Evolutionary conservation across 2,113 vertebrate genomes (phyloP).

Genomic region (Raja brachyura): DNA sequence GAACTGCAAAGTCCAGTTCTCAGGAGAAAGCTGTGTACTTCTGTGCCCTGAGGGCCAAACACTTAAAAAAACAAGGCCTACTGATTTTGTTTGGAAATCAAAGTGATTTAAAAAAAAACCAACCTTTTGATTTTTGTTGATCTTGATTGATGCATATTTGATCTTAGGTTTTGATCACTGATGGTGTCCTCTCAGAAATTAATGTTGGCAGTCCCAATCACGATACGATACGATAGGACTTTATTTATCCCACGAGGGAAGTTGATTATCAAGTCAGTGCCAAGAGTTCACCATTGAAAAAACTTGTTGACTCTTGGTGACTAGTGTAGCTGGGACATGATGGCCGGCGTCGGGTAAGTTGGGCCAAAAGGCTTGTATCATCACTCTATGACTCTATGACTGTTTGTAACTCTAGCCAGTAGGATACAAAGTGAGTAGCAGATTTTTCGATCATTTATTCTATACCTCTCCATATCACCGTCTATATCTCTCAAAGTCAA

Average conservation of each 20-base stretch:
- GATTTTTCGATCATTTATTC: too few species aligned
- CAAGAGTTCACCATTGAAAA: neutral
- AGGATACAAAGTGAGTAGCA: too few species aligned
- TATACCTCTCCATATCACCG: too few species aligned
- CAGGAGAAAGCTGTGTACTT: neutral
- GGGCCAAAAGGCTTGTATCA: too few species aligned
- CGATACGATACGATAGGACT: too few species aligned
- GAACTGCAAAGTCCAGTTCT: constrained; percentile 16
- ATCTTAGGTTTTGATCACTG: too few species aligned
- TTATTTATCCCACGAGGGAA: too few species aligned
- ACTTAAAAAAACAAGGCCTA: neutral
- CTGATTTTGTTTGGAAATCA: constrained; percentile 14
- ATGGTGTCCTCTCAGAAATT: neutral
- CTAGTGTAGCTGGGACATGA: neutral
- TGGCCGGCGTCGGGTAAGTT: neutral
- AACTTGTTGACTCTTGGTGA: neutral
- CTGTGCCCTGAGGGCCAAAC: neutral
- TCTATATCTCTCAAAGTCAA: too few species aligned
- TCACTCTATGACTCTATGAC: too few species aligned
- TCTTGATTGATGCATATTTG: neutral
- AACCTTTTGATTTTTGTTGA: neutral
- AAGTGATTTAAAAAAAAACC: neutral
- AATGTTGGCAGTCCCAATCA: neutral
- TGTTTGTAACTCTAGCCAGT: too few species aligned
- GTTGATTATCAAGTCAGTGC: neutral